A percentile compares a stretch with the other conserved stretches of the same genome.
These are phyloP conservation scores for Xanthia togata DNA, from an alignment of 2,888 invertebrate genomes.

Conservation along the genomic window DNA sequence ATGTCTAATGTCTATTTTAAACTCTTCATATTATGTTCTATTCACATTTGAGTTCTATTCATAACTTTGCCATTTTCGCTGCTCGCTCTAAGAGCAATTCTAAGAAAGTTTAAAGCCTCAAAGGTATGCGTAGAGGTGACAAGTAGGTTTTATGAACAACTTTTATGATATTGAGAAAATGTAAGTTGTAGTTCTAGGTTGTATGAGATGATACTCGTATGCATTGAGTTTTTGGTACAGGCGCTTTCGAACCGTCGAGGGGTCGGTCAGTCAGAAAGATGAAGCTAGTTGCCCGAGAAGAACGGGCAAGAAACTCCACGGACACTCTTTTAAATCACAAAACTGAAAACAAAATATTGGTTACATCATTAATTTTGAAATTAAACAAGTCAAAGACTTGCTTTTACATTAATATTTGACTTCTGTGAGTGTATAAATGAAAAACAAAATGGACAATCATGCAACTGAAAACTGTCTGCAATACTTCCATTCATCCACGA, in stretches of 20 bases:
- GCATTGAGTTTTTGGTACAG: background rate
- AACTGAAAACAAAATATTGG: too few relatives aligned
- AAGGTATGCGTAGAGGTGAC: slow-evolving; percentile 22
- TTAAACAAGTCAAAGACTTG: too few relatives aligned
- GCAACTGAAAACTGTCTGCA: background rate
- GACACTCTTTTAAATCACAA: too few relatives aligned
- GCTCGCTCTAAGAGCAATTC: background rate
- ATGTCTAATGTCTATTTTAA: slow-evolving; percentile 33
- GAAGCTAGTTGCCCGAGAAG: too few relatives aligned
- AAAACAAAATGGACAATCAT: slow-evolving; percentile 8
- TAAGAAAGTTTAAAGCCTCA: slow-evolving; percentile 28
- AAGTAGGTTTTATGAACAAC: slow-evolving; percentile 1
- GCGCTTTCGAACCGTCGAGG: too few relatives aligned
- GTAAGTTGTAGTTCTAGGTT: background rate
- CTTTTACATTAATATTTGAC: background rate
- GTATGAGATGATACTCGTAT: background rate
- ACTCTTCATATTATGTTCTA: background rate
- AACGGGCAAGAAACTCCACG: too few relatives aligned
- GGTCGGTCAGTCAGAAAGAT: too few relatives aligned
- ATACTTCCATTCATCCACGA: slow-evolving; percentile 5
- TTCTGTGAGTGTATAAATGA: background rate
- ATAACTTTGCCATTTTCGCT: slow-evolving; percentile 43
- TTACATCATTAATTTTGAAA: too few relatives aligned
- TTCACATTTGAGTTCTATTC: slow-evolving; percentile 11
- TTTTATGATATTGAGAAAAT: slow-evolving; percentile 11